Evolutionary conservation across 1,140 invertebrate species (phyloP), one percentile per base, ranked within the genome.

Genomic region (Bombus sibiricus): DNA sequence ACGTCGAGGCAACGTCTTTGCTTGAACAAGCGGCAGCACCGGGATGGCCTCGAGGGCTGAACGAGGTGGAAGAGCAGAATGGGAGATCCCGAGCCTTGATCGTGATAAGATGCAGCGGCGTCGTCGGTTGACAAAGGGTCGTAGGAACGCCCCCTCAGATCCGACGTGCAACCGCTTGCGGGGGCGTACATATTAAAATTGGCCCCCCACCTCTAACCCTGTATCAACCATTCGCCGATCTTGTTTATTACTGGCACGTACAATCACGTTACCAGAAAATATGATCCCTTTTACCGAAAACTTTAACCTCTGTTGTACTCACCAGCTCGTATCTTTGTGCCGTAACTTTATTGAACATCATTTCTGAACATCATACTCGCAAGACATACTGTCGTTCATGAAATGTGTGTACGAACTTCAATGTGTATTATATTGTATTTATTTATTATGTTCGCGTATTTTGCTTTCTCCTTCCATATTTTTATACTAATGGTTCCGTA

Each of bases 111-210:
- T 91, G 89, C 89, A 90, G 91, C 91, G 92, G 88, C 92, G 93
- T 94, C 92, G 91, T 92, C 91, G 91, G 93, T 93, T 94, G 93
- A 94, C 93, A 94, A 94, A 94, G 93, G 91, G 93, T 90, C 91
- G 89, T 82, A 83, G 93, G 83, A 91, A 94, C 93, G 93, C 93
- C 93, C 90, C 84, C 76, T 89, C 85, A 91, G 92, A 92, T 94
- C 90, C 91, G 91, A 92, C 92, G 90, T 87, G 91, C 91, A 93
- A 92, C 88, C 90, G 92, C 93, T 93, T 89, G 92, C 91, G 93
- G 89, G 91, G 93, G 93, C 93, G 93, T 94, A 85, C 93, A 94
- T 94, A 94, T 93, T 93, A 93, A 93, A 92, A 92, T 93, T 86
- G 85, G 84, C 77, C 64, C 85, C 88, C 89, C 86, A 80, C 84